Percentiles rank a stretch among this genome's conserved stretches.
Conservation (phyloP, 2,888 invertebrate species). For the Cheilosia soror region DNA sequence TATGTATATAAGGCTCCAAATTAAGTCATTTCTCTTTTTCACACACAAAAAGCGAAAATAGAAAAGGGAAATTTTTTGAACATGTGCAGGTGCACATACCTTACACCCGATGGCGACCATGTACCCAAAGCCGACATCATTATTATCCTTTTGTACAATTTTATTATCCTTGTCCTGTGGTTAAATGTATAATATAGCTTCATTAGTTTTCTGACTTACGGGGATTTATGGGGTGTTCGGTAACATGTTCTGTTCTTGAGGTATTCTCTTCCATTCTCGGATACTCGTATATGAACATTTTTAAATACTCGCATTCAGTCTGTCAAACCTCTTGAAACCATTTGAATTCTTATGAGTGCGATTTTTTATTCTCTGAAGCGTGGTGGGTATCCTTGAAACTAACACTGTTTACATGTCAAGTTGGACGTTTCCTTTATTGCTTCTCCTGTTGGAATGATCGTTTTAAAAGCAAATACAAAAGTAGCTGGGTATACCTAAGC, state of each 20-base stretch:
- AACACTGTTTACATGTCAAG: conserved; percentile 69
- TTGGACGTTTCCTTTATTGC: conserved; percentile 62
- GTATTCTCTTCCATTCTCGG: not conserved
- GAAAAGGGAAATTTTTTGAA: conserved; percentile 49
- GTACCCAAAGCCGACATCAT: conserved; percentile 60
- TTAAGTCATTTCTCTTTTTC: conserved; percentile 46
- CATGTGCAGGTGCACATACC: conserved; percentile 45
- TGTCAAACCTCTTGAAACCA: conserved; percentile 44
- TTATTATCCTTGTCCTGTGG: conserved; percentile 73
- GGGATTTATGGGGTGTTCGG: conserved; percentile 66
- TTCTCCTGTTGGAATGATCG: conserved; percentile 31
- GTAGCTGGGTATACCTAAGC: not conserved
- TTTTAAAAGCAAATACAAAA: conserved; percentile 49
- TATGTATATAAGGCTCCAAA: conserved; percentile 55
- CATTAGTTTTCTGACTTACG: conserved; percentile 65
- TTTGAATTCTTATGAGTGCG: conserved; percentile 46
- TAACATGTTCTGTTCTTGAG: conserved; percentile 34
- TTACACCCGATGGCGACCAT: not conserved
- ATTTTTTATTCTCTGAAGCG: conserved; percentile 22
- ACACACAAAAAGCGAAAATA: not conserved
- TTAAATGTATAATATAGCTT: conserved; percentile 72
- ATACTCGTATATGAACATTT: conserved; percentile 10
- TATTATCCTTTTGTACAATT: conserved; percentile 74
- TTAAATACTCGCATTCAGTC: conserved; percentile 34
- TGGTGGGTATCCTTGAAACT: conserved; percentile 54